Evolutionary conservation across 2,113 vertebrate species (phyloP).

Genomic region (Bos javanicus): DNA sequence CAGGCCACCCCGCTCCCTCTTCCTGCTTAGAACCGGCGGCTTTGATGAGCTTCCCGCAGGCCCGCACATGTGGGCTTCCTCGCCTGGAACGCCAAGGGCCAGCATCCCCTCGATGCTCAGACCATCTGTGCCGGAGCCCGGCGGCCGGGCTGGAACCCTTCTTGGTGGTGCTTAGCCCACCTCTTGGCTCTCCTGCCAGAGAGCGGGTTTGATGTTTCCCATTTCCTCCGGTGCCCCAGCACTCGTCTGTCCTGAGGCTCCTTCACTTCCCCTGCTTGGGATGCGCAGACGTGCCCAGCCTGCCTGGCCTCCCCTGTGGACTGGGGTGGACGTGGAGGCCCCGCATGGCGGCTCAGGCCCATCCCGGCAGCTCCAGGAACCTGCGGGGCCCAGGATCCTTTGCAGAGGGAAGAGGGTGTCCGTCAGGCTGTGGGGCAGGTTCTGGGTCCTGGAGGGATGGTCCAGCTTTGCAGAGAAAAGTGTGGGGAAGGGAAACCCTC

Average conservation of each 20-base stretch:
- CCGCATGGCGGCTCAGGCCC: background rate
- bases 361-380: background rate
- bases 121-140: background rate
- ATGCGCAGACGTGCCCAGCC: background rate
- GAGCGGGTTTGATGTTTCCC: background rate
- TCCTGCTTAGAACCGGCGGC: background rate
- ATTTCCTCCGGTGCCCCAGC: background rate
- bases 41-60: background rate
- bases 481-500: rapidly evolving
- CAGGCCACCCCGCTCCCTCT: rapidly evolving
- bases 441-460: background rate
- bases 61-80: background rate
- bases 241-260: background rate
- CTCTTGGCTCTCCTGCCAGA: conserved; percentile 35
- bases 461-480: background rate
- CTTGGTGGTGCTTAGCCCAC: background rate
- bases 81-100: rapidly evolving
- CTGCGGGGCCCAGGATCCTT: background rate
- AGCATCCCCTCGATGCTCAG: background rate
- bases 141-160: background rate
- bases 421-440: background rate
- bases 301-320: background rate
- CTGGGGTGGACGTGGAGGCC: background rate
- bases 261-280: background rate
- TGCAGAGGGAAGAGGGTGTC: background rate